Base-by-base conservation (phyloP, 1,140 invertebrate genomes). In the Neodiprion pinetum region DNA sequence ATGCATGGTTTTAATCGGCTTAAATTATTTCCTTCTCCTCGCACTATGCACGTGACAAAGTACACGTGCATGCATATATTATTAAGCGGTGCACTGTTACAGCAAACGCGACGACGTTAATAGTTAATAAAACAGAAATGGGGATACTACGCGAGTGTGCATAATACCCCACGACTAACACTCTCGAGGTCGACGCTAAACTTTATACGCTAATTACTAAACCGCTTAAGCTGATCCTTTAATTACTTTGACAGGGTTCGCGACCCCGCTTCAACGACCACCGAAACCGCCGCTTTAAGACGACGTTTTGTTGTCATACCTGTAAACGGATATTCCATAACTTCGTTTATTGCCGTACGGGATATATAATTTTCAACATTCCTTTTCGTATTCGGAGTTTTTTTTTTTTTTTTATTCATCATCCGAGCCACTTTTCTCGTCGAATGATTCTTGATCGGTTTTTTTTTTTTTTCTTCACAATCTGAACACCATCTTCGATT, bases 191-290 rank as follows among this genome's bases (percentile, higher is more conserved):
- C 53, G 28, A 40, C 28, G 28, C 74, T 72, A 17, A 8, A 17
- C 68, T 72, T 14, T 66, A 40, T 40, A 5, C 61, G 48, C n/a
- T 17, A 71, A 76, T 74, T 69, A 48, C 77, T 53, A 72, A 79
- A 77, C 79, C 72, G 80, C 80, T 75, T 78, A 76, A 40, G 72
- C 78, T 86, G 85, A 87, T 85, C 85, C 83, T 80, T 84, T 87
- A 86, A 86, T 86, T 86, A 82, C 79, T 79, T 78, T 72, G 80
- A 83, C 81, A 82, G 79, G 82, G 81, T 85, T 85, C 80, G 82
- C 84, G 78, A 84, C 76, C 78, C 80, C 81, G 81, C 80, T 77
- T 77, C 53, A 61, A 61, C 53, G 53, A 61, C 53, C 53, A 61
- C 53, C n/a, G n/a, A 61, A 61, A 61, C 53, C 53, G 53, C 5